phyloP scores from a whole-genome alignment of 2,113 vertebrate genomes.

The Illadopsis cleaveri region DNA sequence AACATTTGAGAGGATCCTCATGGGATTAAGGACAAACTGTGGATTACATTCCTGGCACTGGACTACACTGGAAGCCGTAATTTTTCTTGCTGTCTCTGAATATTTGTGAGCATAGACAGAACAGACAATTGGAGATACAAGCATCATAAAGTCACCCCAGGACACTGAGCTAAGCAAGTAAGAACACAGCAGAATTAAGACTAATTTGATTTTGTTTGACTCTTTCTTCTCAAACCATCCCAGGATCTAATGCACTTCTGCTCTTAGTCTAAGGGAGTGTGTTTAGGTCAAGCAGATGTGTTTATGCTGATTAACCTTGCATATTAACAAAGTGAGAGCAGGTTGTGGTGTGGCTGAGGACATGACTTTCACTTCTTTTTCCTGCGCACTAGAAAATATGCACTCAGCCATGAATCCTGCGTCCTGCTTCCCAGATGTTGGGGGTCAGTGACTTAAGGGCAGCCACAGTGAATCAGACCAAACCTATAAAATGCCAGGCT shows the following conservation, averaged over 20 bases:
- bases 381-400: neutral
- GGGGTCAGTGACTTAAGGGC: neutral
- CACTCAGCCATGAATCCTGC: neutral
- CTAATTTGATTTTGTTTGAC: neutral
- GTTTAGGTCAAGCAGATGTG: neutral
- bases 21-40: constrained; percentile 37
- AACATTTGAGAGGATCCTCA: constrained; percentile 40
- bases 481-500: neutral
- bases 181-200: neutral
- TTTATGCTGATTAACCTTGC: neutral
- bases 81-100: constrained; percentile 13
- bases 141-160: neutral
- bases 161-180: neutral
- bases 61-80: neutral
- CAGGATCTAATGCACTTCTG: neutral
- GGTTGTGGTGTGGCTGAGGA: neutral
- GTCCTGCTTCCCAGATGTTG: neutral
- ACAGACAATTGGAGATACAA: neutral
- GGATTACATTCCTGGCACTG: constrained; percentile 27
- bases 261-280: neutral
- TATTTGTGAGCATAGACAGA: neutral
- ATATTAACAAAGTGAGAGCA: neutral
- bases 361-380: neutral
- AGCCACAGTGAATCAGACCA: neutral
- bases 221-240: neutral